Evolutionary conservation across 2,888 invertebrate species (phyloP), one percentile per base, ranked within the genome.

Genomic region (Leptogaster cylindrica): DNA sequence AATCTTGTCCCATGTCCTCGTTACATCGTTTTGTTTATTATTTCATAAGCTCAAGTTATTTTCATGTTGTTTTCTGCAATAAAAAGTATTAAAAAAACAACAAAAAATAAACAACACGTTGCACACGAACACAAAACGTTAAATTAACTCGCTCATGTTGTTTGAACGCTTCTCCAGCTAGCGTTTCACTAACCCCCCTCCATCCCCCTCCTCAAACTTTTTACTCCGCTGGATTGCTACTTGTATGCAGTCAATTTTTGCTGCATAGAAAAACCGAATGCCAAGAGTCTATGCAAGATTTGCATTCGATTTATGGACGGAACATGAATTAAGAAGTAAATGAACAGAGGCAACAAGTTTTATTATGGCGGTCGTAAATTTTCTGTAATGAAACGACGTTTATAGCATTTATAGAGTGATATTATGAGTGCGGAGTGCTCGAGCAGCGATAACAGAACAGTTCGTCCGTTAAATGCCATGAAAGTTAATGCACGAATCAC

Each of bases 341-440:
- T 28, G 28, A 12, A 23, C 36, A 10, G 28, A 16, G 28, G 33
- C 18, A 51, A 51, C 28, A 27, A 51, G 31, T 51, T 10, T 16
- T 31, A 31, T 51, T 31, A 16, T 8, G 27, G 16, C 25, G 5
- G 27, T 25, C 50, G 28, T 31, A 28, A 52, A 52, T 31, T 31
- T 3, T 28, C 7, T 5, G 10, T 52, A 52, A 31, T 31, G 28
- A 52, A 52, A 52, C 18, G 18, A 31, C 51, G 31, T 52, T 52
- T 52, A 31, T 52, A 16, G 28, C 31, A 52, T 12, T 18, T 52
- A 52, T 2, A 18, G 51, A 16, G 51, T 16, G 16, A 8, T 16
- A 25, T 31, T 16, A 52, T 8, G 20, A 18, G 16, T 18, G 16
- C 44, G 44, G 12, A 44, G 44, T 18, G n/a, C n/a, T 12, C 10